Conservation (phyloP, 2,113 vertebrate genomes). For the Chunga burmeisteri region DNA sequence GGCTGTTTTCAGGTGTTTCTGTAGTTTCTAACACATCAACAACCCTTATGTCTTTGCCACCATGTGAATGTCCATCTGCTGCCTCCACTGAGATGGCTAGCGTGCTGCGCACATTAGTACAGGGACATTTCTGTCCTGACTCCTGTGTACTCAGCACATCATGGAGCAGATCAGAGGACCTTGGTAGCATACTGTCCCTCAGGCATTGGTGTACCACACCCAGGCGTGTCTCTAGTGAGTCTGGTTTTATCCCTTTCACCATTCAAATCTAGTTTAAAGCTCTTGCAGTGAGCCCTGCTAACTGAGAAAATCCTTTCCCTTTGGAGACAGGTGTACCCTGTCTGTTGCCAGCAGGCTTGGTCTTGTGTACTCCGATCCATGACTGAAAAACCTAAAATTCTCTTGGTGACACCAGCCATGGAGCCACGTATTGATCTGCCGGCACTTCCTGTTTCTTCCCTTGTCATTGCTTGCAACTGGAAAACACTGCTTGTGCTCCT, state of each 20-base stretch:
- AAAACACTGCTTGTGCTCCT: neutral
- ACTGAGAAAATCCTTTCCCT: neutral
- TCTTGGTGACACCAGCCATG: neutral
- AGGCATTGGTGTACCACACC: neutral
- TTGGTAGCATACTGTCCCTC: neutral
- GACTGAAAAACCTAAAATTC: neutral
- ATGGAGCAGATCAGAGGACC: neutral
- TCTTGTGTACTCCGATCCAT: neutral
- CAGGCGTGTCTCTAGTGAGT: neutral
- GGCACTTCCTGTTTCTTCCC: neutral
- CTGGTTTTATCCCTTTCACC: neutral
- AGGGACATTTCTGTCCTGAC: too few species aligned
- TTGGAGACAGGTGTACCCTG: neutral
- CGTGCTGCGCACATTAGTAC: too few species aligned
- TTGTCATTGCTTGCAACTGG: neutral
- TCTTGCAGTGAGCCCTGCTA: neutral
- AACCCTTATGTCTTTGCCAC: too few species aligned
- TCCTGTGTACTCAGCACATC: neutral
- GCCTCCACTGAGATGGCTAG: too few species aligned
- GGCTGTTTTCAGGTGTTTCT: too few species aligned
- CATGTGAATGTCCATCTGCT: too few species aligned
- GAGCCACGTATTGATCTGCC: neutral
- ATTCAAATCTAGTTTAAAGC: neutral
- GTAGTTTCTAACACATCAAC: too few species aligned
- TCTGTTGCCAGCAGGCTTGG: neutral